Conservation (phyloP, 2,113 vertebrate genomes). For the Vulpes ferrilata region DNA sequence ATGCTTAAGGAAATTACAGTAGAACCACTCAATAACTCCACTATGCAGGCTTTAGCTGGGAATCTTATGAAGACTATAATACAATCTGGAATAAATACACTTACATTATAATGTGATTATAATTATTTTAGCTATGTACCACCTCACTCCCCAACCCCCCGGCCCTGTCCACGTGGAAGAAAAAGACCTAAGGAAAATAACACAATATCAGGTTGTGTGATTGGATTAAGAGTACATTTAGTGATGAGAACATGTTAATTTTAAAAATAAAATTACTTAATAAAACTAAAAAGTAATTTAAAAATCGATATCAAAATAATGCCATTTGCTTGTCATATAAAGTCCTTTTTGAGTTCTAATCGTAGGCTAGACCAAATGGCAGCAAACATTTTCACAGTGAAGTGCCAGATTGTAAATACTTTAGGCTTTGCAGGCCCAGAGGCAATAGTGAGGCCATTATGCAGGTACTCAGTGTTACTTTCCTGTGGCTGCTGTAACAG, state of each 20-base stretch:
- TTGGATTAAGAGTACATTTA: neutral
- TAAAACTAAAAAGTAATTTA: neutral
- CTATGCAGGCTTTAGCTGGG: neutral
- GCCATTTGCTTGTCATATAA: neutral
- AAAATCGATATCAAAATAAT: neutral
- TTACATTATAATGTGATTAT: neutral
- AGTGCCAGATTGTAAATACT: neutral
- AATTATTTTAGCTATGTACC: neutral
- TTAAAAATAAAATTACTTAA: slow-evolving; percentile 33
- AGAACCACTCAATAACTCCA: neutral
- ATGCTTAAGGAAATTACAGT: neutral
- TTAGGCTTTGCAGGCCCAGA: neutral
- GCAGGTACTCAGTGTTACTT: neutral
- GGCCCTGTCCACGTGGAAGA: neutral
- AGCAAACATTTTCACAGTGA: neutral
- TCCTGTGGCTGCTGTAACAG: neutral
- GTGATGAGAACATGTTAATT: neutral
- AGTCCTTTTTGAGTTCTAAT: slow-evolving; percentile 28
- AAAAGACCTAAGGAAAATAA: neutral
- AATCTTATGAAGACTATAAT: neutral
- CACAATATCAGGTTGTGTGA: neutral
- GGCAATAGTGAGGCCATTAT: neutral
- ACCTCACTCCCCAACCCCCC: too few species aligned
- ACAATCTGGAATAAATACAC: neutral
- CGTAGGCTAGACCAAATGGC: neutral